Base-by-base conservation (phyloP, 2,888 invertebrate species). In the Diaperis boleti region DNA sequence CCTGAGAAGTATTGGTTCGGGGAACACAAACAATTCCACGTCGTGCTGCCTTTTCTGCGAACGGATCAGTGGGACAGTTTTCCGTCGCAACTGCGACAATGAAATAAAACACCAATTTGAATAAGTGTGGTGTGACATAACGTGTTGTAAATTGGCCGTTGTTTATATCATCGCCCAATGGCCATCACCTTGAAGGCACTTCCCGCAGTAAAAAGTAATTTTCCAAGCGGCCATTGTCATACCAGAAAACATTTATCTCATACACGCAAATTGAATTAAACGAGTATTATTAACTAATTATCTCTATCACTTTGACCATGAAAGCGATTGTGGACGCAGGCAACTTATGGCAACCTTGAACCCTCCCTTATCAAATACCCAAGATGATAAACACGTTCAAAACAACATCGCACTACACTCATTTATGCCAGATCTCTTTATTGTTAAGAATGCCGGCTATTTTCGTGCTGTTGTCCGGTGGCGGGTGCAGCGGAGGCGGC, bases 301-400 rank as follows among this genome's bases (percentile, higher is more conserved):
- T 74, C 72, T 75, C 74, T 76, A 79, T 79, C 77, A 79, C 69
- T 78, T 77, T 75, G 79, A 72, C 79, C 79, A 73, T 79, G 79
- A 78, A 76, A 74, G 71, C 69, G 72, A 76, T 76, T 72, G 70
- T 68, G 72, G 42, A 14, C 41, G 33, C 52, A 13, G 11, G 17
- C 13, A 14, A 17, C 45, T 8, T 11, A 26, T 22, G 20, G 65
- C 62, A 67, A 68, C 73, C 74, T 74, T 74, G 73, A 73, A 73
- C 72, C 69, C 68, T 33, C 44, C 33, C 18, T 50, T 52, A 52
- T 62, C 50, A 52, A 20, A 29, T 39, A 14, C 47, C 39, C 35
- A 39, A 44, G 62, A 63, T n/a, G n/a, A n/a, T 63, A 63, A 59
- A 50, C 59, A 20, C 57, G 42, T 35, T n/a, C 17, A 62, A 62